Percentiles rank a stretch among this genome's conserved stretches.
Conservation (phyloP, 2,113 vertebrate species). For the Setophaga coronata region DNA sequence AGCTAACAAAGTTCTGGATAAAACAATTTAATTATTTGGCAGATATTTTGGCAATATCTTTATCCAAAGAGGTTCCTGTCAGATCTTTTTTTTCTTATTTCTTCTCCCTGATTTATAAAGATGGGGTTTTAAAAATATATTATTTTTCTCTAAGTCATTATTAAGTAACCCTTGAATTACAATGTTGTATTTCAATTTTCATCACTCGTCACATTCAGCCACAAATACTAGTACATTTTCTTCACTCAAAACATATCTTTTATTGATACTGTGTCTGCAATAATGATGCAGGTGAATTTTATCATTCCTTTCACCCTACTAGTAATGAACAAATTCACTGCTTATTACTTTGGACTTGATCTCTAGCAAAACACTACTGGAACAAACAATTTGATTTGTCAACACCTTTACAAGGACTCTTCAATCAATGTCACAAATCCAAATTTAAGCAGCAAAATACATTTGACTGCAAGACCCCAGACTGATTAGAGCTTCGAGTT, state of each 20-base stretch:
- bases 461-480: conserved; percentile 98
- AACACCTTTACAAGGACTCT: conserved; percentile 99
- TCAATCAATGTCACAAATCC: conserved; percentile 99
- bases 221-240: conserved; percentile 63
- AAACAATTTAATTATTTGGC: background rate
- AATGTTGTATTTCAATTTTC: background rate
- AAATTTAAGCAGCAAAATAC: conserved; percentile 99
- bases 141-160: conserved; percentile 15
- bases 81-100: background rate
- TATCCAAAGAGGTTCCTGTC: background rate
- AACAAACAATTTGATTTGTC: conserved; percentile 99
- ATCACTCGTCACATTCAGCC: background rate
- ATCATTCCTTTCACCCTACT: conserved; percentile 84
- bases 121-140: background rate
- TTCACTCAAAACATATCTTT: conserved; percentile 69
- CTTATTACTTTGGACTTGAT: conserved; percentile 99
- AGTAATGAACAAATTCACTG: conserved; percentile 99
- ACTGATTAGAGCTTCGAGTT: conserved; percentile 99
- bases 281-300: conserved; percentile 85
- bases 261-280: conserved; percentile 73
- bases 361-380: conserved; percentile 99
- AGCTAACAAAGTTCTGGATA: background rate
- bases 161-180: conserved; percentile 30
- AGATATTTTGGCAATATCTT: background rate
- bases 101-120: background rate